phyloP scores from a whole-genome alignment of 2,888 invertebrate genomes.

The Psylliodes chrysocephalus region DNA sequence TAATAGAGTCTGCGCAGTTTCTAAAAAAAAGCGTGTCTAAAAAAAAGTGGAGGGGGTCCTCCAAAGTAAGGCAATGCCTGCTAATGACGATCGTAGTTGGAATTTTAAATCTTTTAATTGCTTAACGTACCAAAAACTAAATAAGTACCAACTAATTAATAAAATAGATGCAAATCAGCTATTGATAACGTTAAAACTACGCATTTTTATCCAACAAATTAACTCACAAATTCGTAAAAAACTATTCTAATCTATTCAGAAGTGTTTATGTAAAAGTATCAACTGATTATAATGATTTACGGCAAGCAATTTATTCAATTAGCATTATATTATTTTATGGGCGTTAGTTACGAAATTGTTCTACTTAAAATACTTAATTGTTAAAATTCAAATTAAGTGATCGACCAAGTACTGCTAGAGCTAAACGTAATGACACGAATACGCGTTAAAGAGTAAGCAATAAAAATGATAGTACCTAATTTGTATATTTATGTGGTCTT shows the following conservation, averaged over 20 bases:
- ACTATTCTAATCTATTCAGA: slow-evolving; percentile 15
- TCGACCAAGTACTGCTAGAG: neutral
- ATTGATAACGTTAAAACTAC: neutral
- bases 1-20: no score
- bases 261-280: slow-evolving; percentile 16
- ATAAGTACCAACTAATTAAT: no score
- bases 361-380: slow-evolving; percentile 10
- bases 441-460: no score
- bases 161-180: neutral
- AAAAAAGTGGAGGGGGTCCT: no score
- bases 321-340: slow-evolving; percentile 14
- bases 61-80: no score
- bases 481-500: no score
- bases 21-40: no score
- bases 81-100: no score
- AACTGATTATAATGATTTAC: slow-evolving; percentile 17
- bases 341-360: slow-evolving; percentile 18
- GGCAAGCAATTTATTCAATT: slow-evolving; percentile 9
- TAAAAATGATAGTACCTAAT: no score
- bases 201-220: neutral
- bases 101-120: no score
- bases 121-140: no score
- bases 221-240: slow-evolving; percentile 8
- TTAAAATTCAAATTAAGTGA: slow-evolving; percentile 10
- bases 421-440: no score